Percentiles rank a stretch among this genome's conserved stretches.
Evolutionary conservation across 2,113 vertebrate genomes (phyloP).

Genomic region (Cichladusa arquata): DNA sequence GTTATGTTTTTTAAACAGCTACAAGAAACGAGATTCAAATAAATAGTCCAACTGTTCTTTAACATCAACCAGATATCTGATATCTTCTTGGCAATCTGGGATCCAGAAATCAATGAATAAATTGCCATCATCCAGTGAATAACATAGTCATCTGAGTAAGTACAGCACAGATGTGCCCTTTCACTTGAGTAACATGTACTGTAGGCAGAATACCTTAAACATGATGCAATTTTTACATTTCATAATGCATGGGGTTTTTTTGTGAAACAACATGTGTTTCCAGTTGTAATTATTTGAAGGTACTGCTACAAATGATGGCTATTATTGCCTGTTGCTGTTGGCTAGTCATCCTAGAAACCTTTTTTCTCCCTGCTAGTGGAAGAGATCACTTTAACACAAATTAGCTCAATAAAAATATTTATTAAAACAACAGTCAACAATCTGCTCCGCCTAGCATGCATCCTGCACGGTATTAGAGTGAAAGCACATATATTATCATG

Average conservation of each 20-base stretch:
- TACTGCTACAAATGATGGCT: neutral
- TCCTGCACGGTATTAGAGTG: neutral
- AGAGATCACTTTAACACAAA: constrained; percentile 37
- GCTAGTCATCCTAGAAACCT: neutral
- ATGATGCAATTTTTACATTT: constrained; percentile 5
- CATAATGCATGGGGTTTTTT: neutral
- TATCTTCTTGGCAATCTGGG: constrained; percentile 21
- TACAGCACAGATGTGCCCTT: constrained; percentile 41
- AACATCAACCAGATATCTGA: constrained; percentile 10
- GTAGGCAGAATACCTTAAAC: constrained; percentile 29
- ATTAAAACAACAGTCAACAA: constrained; percentile 56
- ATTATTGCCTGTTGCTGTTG: constrained; percentile 4
- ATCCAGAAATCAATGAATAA: constrained; percentile 60
- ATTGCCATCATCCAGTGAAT: constrained; percentile 26
- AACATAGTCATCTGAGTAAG: constrained; percentile 21
- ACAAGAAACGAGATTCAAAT: neutral
- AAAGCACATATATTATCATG: constrained; percentile 1
- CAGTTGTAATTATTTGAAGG: neutral
- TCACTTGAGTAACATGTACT: neutral
- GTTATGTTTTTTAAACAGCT: neutral
- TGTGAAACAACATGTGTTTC: neutral
- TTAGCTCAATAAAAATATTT: constrained; percentile 53
- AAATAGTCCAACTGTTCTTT: neutral
- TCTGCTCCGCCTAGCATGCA: constrained; percentile 32
- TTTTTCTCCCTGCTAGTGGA: neutral